These are phyloP conservation scores for Penaeus monodon DNA, from an alignment of 2,888 invertebrate genomes.

Conservation along the genomic window DNA sequence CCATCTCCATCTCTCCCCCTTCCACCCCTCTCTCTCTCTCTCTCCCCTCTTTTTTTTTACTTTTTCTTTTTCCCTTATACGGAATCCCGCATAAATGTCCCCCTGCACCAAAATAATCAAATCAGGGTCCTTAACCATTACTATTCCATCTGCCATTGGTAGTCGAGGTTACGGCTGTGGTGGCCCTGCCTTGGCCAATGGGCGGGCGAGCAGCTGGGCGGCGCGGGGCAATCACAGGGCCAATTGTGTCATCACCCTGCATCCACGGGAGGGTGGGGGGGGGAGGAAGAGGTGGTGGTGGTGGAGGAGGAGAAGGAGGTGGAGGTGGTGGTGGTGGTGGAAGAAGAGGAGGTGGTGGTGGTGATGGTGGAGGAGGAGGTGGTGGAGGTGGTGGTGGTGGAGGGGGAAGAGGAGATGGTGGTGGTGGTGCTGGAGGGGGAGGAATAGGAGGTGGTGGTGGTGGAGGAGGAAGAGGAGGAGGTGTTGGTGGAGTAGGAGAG, in stretches of 20 bases:
- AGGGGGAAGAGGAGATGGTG: too few relatives aligned
- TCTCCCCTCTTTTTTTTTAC: neutral
- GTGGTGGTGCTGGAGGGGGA: neutral
- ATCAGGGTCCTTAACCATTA: slow-evolving; percentile 37
- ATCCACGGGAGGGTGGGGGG: neutral
- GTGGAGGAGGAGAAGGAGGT: neutral
- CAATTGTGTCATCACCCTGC: slow-evolving; percentile 53
- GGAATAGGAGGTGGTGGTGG: neutral
- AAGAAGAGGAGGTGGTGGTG: neutral
- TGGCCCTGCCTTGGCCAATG: slow-evolving; percentile 40
- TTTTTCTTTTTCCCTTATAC: neutral
- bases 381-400: neutral
- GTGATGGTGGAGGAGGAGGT: neutral
- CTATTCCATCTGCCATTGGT: slow-evolving; percentile 52
- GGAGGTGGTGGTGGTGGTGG: neutral
- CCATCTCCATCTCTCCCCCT: too few relatives aligned
- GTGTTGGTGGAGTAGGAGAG: neutral
- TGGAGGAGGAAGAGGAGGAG: neutral
- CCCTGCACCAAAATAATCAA: slow-evolving; percentile 47
- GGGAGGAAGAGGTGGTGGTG: neutral
- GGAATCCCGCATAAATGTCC: neutral
- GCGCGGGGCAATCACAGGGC: slow-evolving; percentile 39
- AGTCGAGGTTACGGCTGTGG: slow-evolving; percentile 31
- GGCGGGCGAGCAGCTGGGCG: slow-evolving; percentile 39
- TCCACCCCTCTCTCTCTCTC: neutral